These are phyloP conservation scores for Oreotrochilus melanogaster DNA, from an alignment of 2,113 vertebrate species.

Conservation along the genomic window DNA sequence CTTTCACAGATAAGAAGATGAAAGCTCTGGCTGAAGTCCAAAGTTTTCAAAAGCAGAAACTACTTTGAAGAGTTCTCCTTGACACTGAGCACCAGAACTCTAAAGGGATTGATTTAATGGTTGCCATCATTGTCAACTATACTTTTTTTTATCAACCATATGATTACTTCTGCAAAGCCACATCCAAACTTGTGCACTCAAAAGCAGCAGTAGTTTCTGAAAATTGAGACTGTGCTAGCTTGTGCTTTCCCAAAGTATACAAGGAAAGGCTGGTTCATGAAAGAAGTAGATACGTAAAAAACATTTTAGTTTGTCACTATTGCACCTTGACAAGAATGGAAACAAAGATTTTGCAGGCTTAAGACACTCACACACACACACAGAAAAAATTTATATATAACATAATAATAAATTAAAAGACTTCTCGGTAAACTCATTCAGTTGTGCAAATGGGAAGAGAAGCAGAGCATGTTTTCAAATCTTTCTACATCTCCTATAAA, in stretches of 20 bases:
- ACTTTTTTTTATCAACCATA: not conserved
- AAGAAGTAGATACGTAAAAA: not conserved
- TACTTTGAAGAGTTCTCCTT: constrained; percentile 24
- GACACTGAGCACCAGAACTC: not conserved
- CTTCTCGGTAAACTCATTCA: not conserved
- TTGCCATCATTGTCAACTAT: not conserved
- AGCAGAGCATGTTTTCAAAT: constrained; percentile 1
- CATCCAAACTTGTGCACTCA: not conserved
- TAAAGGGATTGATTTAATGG: not conserved
- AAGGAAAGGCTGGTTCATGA: not conserved
- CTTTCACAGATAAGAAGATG: constrained; percentile 53
- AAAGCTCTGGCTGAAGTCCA: constrained; percentile 56
- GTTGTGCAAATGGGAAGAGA: constrained; percentile 2
- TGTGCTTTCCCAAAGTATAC: not conserved
- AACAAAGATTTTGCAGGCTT: not conserved
- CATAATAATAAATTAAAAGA: not conserved
- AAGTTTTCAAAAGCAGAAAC: constrained; percentile 39
- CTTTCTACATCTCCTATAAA: not conserved
- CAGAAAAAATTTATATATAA: not conserved
- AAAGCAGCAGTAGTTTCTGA: not conserved
- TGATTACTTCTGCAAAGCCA: not conserved
- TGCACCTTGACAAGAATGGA: not conserved
- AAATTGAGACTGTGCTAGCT: not conserved
- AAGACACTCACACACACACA: not conserved
- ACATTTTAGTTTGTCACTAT: not conserved